Evolutionary conservation across 2,797 vertebrate genomes (phyloP).

Genomic region (Parauchenoglanis punctatus): DNA sequence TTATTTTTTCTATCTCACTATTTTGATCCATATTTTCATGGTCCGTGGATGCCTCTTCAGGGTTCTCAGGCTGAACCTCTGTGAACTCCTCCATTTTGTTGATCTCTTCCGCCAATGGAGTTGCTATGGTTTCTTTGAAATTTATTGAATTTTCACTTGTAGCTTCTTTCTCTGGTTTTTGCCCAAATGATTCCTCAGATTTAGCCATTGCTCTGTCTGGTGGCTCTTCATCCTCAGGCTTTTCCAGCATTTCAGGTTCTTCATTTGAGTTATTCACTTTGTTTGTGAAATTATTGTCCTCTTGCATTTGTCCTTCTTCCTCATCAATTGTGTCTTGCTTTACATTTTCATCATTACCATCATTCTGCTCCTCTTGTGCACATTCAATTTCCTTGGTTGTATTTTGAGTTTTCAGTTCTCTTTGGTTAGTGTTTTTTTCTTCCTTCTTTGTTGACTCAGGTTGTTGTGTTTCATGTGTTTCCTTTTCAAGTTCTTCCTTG

Average conservation of each 20-base stretch:
- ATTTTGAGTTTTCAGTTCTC: neutral
- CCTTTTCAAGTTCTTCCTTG: constrained; percentile 22
- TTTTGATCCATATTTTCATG: neutral
- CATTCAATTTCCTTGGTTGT: neutral
- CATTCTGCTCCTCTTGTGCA: constrained; percentile 27
- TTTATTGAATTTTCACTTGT: constrained; percentile 5
- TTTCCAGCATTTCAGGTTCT: constrained; percentile 48
- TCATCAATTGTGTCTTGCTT: constrained; percentile 2
- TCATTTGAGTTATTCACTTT: constrained; percentile 41
- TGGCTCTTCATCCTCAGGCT: constrained; percentile 53
- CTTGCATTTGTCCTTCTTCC: constrained; percentile 17
- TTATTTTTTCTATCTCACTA: constrained; percentile 13
- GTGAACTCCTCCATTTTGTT: constrained; percentile 50
- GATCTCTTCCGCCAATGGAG: constrained; percentile 49
- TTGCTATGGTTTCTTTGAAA: constrained; percentile 50
- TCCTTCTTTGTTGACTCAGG: constrained; percentile 17
- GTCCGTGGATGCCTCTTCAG: constrained; percentile 29
- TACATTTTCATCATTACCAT: constrained; percentile 3
- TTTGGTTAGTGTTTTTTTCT: constrained; percentile 27
- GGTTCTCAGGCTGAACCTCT: constrained; percentile 46
- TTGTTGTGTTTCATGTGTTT: constrained; percentile 30
- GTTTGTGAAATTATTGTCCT: constrained; percentile 8
- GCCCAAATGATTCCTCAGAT: neutral
- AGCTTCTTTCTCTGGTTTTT: constrained; percentile 44
- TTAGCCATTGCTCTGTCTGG: constrained; percentile 22